phyloP scores from a whole-genome alignment of 2,888 invertebrate species.

The Chirona hameri region DNA sequence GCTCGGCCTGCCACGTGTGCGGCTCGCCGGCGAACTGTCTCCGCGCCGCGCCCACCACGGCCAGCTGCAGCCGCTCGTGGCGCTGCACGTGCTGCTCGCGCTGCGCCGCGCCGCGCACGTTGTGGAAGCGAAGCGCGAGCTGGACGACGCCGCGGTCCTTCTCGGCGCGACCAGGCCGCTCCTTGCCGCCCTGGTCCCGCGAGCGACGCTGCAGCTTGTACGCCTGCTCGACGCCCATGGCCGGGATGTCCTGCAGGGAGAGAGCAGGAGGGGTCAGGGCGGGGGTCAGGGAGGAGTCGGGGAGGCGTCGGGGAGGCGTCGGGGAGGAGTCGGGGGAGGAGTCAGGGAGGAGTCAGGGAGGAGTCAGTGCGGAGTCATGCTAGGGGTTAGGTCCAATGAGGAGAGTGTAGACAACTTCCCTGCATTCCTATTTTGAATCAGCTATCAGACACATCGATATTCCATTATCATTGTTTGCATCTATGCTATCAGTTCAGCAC shows the following conservation, averaged over 20 bases:
- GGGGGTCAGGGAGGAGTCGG: no score
- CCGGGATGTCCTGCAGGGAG: neutral
- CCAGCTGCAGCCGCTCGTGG: constrained; percentile 23
- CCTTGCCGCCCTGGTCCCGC: neutral
- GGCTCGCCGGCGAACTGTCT: neutral
- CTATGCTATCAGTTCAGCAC: no score
- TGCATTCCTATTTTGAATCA: no score
- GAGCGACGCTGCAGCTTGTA: constrained; percentile 23
- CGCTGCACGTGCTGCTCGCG: neutral
- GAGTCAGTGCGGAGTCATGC: no score
- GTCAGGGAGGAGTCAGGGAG: no score
- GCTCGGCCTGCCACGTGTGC: neutral
- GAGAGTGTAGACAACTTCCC: no score
- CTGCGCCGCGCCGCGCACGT: neutral
- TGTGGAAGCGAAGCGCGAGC: neutral
- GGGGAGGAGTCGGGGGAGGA: no score
- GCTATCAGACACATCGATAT: no score
- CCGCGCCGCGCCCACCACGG: constrained; percentile 11
- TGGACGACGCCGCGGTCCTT: constrained; percentile 4
- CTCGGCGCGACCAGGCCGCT: neutral
- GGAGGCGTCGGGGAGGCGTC: no score
- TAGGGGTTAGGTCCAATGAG: no score
- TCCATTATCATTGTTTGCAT: no score
- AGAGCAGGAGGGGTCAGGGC: neutral
- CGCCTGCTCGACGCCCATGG: neutral